phyloP scores from a whole-genome alignment of 2,888 invertebrate species.

The Macaria liturata region DNA sequence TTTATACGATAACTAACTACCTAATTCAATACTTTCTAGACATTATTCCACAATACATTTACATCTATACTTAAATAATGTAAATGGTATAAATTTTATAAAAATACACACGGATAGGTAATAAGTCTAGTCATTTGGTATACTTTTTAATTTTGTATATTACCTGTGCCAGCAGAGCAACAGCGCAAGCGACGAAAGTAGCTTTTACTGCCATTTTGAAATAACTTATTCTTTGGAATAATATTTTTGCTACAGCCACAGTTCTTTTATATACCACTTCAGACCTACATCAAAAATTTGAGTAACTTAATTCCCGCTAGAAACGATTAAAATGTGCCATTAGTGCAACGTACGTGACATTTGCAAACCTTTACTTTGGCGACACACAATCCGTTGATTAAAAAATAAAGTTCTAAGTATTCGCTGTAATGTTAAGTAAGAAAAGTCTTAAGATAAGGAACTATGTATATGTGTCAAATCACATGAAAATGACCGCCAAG shows the following conservation, averaged over 20 bases:
- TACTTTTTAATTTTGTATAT: not conserved
- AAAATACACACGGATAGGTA: too few species aligned
- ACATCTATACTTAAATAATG: too few species aligned
- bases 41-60: too few species aligned
- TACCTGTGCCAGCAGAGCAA: slow-evolving; percentile 20
- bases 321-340: slow-evolving; percentile 4
- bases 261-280: not conserved
- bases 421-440: not conserved
- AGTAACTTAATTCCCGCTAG: not conserved
- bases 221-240: not conserved
- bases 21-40: too few species aligned
- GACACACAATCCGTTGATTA: not conserved
- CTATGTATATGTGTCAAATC: too few species aligned
- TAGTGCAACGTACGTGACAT: not conserved
- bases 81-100: too few species aligned
- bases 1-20: too few species aligned
- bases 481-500: too few species aligned
- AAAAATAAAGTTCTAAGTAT: not conserved
- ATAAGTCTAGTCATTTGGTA: too few species aligned
- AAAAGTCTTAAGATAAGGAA: not conserved
- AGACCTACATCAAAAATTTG: too few species aligned
- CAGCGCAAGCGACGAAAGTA: slow-evolving; percentile 13
- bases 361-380: not conserved
- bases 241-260: not conserved
- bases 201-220: slow-evolving; percentile 13